Base-by-base conservation (phyloP, 2,113 vertebrate genomes). In the Pan troglodytes region DNA sequence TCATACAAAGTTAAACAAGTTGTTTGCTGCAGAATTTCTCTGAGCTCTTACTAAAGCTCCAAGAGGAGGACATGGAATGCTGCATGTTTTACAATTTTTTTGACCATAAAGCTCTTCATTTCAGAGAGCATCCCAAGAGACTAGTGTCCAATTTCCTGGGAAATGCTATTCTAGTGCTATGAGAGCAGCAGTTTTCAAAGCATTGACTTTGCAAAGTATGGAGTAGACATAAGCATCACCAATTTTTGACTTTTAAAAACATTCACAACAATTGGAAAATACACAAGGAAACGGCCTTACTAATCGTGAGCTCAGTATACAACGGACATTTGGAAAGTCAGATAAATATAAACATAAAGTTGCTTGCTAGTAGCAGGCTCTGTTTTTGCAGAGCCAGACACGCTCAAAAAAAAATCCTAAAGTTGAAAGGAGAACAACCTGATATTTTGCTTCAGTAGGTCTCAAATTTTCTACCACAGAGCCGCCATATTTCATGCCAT, bases 121-220 rank as follows among this genome's bases (percentile, higher is more conserved):
- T 89, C 27, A 88, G 9, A 93, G 17, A 48, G 30, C 48, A 59
- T 88, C 30, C 75, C 38, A 81, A 73, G 78, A 87, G 50, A 70
- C 38, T 17, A 59, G 43, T 52, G 23, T 81, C 18, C 10, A 78
- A 8, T 9, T 87, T n/a, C 13, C 43, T 23, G 30, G 72, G 32
- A 96, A 90, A 86, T 23, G 27, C 57, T n/a, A 43, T 5, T 86
- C 40, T 35, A 52, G 38, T 38, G 30, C 16, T 81, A 27, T 14
- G 50, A 84, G 30, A 90, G 48, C 45, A 81, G n/a, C 22, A 80
- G 12, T 87, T 95, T 75, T 80, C 55, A n/a, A 95, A 96, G 73
- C 79, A 84, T 86, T 81, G 61, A n/a, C 72, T 95, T 84, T 85
- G 18, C 17, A 75, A 87, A 64, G 67, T 76, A 76, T 5, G 16